Evolutionary conservation across 2,113 vertebrate species (phyloP).

Genomic region (Colossoma macropomum): DNA sequence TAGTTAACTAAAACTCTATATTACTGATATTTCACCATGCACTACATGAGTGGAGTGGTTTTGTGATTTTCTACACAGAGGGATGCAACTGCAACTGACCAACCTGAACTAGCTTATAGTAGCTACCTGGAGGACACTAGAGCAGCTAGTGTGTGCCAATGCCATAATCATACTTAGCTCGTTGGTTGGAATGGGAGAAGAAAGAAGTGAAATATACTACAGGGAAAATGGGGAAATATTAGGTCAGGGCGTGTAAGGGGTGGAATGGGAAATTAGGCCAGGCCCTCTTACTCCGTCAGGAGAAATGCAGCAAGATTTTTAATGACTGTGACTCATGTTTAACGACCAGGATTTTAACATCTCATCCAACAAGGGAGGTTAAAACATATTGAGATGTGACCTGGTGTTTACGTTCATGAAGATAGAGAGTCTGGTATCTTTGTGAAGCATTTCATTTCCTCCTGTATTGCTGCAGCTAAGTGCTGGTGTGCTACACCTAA

Average conservation of each 20-base stretch:
- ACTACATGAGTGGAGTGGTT: no score
- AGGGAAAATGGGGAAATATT: constrained; percentile 31
- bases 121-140: not conserved
- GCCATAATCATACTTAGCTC: not conserved
- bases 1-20: no score
- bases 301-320: constrained; percentile 27
- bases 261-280: constrained; percentile 33
- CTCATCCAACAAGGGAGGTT: not conserved
- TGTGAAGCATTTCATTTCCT: no score
- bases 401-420: not conserved
- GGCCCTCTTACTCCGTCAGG: not conserved
- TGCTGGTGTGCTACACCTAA: not conserved
- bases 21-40: not conserved
- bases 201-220: constrained; percentile 11
- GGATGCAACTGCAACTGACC: not conserved
- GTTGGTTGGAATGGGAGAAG: constrained; percentile 1
- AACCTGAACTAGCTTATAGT: not conserved
- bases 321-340: constrained; percentile 33
- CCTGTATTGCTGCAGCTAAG: no score
- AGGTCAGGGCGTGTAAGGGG: constrained; percentile 26
- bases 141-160: not conserved
- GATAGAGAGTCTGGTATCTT: no score
- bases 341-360: constrained; percentile 23
- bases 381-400: not conserved
- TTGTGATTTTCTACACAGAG: not conserved